Base-by-base conservation (phyloP, 2,797 vertebrate genomes). In the Falco columbarius region DNA sequence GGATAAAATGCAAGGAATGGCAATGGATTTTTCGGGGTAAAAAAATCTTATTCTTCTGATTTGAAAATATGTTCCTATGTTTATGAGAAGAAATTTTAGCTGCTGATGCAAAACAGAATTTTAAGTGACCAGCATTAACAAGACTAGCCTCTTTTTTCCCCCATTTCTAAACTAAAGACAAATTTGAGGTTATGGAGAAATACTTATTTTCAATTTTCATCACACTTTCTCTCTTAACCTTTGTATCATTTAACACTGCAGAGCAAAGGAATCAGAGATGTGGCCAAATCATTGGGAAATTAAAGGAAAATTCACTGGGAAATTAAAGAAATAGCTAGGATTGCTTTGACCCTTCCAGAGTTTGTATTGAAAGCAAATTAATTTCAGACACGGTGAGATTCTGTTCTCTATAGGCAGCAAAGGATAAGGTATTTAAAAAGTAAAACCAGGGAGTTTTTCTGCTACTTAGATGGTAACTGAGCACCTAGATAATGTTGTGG, bases 311-410 rank as follows among this genome's bases (percentile, higher is more conserved):
- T 4, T 79, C 13, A 30, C 17, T 79, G 47, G 34, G 51, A 80
- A 68, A 70, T 76, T 34, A 36, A 95, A 59, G 18, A 76, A 87
- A 42, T 20, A 65, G 17, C 14, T 87, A 14, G 14, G 11, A 67
- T 93, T 89, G 10, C 46, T 91, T 90, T 20, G 20, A 51, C 14
- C 80, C 10, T 62, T 63, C 36, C 32, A 40, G 47, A 61, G 27
- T 58, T 83, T 82, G 13, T 49, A 26, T 18, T 72, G 36, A 40
- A 81, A 92, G 24, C 46, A 86, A 91, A 71, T 76, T 72, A 38
- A 80, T 89, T 91, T 95, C 44, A 85, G 81, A 56, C 67, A 51
- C 12, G 47, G 17, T 68, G 34, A 82, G 77, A 86, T 67, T 71
- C 61, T 85, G 13, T 46, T 86, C 72, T 91, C 38, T 22, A 52